Percentiles rank a stretch among this genome's conserved stretches.
These are phyloP conservation scores for Apis florea DNA, from an alignment of 1,140 invertebrate species.

Conservation along the genomic window DNA sequence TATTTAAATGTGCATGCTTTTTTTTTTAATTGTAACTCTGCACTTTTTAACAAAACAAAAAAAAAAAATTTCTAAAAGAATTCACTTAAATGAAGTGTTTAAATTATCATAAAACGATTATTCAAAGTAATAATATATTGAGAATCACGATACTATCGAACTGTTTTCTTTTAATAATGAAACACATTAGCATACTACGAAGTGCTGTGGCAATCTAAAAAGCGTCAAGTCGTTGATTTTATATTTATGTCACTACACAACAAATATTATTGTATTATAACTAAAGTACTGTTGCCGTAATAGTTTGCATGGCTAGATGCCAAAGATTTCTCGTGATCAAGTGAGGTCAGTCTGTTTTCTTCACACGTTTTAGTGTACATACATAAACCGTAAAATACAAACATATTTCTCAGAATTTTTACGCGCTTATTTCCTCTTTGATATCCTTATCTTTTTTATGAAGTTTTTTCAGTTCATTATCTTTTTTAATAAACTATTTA, in stretches of 20 bases:
- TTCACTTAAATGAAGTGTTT: background rate
- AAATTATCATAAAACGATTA: background rate
- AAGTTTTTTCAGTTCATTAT: background rate
- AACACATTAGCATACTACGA: background rate
- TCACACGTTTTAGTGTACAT: background rate
- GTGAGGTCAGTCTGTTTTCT: conserved; percentile 12
- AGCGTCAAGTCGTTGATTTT: conserved; percentile 20
- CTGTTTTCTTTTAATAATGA: conserved; percentile 10
- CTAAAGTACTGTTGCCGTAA: conserved; percentile 46
- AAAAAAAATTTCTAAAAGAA: background rate
- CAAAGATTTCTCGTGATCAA: conserved; percentile 43
- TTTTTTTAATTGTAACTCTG: background rate
- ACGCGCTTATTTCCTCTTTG: background rate
- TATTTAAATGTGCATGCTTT: background rate
- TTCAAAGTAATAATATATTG: background rate
- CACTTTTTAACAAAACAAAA: background rate
- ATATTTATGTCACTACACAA: conserved; percentile 30
- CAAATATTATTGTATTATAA: conserved; percentile 38
- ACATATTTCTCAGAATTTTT: background rate
- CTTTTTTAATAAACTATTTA: background rate
- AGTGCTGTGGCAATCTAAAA: background rate
- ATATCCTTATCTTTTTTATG: too few species aligned
- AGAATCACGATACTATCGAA: conserved; percentile 13
- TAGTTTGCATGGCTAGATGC: conserved; percentile 55
- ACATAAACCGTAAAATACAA: background rate